A percentile compares a stretch with the other conserved stretches of the same genome.
phyloP scores from a whole-genome alignment of 2,113 vertebrate genomes.

The Bufo bufo region DNA sequence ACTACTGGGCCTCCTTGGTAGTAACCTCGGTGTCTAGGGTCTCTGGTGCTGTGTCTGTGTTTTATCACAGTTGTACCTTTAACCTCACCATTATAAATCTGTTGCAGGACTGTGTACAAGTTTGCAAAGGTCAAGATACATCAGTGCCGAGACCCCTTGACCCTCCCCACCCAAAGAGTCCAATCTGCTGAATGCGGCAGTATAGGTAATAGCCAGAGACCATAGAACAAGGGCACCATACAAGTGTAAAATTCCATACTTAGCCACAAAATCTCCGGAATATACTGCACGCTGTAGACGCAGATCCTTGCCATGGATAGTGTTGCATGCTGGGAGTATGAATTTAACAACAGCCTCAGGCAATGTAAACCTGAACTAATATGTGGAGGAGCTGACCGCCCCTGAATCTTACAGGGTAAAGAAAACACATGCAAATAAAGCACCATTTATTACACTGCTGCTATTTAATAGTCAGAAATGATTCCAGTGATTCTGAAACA shows the following conservation, averaged over 20 bases:
- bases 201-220: background rate
- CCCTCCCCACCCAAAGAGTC: background rate
- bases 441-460: background rate
- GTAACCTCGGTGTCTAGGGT: background rate
- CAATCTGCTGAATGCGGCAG: background rate
- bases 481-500: background rate
- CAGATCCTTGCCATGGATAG: background rate
- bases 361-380: background rate
- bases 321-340: background rate
- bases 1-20: background rate
- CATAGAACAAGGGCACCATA: background rate
- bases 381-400: background rate
- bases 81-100: background rate
- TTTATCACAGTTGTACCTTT: background rate
- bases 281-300: background rate
- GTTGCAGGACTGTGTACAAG: background rate
- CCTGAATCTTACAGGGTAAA: background rate
- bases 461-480: background rate
- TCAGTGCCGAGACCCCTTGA: background rate
- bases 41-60: background rate
- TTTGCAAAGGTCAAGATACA: slow-evolving; percentile 11
- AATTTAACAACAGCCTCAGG: slow-evolving; percentile 12
- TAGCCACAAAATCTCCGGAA: background rate
- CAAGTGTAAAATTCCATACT: background rate
- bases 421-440: background rate